phyloP scores from a whole-genome alignment of 1,140 invertebrate genomes.

The Drosophila asahinai region DNA sequence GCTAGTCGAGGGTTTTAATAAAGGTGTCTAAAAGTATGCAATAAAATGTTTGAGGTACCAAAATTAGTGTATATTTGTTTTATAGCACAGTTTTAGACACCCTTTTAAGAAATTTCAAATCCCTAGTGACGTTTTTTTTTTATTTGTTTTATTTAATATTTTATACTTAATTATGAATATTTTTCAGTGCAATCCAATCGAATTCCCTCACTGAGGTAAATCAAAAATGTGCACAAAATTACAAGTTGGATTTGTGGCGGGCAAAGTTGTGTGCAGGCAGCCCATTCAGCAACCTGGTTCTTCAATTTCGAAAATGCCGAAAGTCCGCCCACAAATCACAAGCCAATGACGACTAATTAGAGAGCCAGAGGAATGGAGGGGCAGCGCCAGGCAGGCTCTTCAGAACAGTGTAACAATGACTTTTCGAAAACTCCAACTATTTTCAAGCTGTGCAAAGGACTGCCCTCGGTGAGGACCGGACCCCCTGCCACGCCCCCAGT shows the following conservation, averaged over 20 bases:
- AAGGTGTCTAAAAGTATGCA: neutral
- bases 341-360: slow-evolving; percentile 81
- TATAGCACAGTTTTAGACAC: too few relatives aligned
- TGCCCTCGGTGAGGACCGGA: slow-evolving; percentile 25
- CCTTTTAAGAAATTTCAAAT: too few relatives aligned
- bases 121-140: too few relatives aligned
- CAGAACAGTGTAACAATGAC: slow-evolving; percentile 71
- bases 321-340: slow-evolving; percentile 74
- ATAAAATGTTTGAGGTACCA: neutral
- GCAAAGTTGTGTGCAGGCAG: slow-evolving; percentile 29
- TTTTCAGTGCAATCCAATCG: slow-evolving; percentile 21
- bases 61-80: neutral
- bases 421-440: slow-evolving; percentile 78
- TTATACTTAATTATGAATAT: too few relatives aligned
- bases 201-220: slow-evolving; percentile 32
- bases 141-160: too few relatives aligned
- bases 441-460: slow-evolving; percentile 59
- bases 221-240: slow-evolving; percentile 51
- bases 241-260: slow-evolving; percentile 38
- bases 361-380: slow-evolving; percentile 58
- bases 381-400: slow-evolving; percentile 13
- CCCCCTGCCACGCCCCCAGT: slow-evolving; percentile 14
- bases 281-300: slow-evolving; percentile 23
- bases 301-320: slow-evolving; percentile 37
- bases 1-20: too few relatives aligned